Evolutionary conservation across 2,888 invertebrate species (phyloP).

Genomic region (Clanis bilineata): DNA sequence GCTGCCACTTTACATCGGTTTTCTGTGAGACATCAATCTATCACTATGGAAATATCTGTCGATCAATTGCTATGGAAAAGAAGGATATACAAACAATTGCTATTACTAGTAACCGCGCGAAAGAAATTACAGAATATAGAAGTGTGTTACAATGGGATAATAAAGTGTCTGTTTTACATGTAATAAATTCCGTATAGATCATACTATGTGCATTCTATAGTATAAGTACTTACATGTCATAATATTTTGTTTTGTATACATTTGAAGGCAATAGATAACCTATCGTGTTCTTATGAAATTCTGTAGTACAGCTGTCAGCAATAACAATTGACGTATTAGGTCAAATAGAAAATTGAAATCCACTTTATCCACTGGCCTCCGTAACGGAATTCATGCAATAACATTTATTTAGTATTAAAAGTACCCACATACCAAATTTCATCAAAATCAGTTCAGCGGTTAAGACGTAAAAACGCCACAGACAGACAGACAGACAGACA

Average conservation of each 20-base stretch:
- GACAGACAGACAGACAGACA: no score
- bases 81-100: no score
- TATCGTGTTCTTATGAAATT: constrained; percentile 17
- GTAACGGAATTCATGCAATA: no score
- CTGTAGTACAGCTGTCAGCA: constrained; percentile 3
- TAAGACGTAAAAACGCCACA: no score
- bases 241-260: constrained; percentile 15
- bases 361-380: not conserved
- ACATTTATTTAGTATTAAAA: no score
- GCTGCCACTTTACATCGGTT: no score
- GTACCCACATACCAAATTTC: no score
- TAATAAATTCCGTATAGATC: not conserved
- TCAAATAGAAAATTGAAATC: not conserved
- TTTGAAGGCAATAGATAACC: constrained; percentile 15
- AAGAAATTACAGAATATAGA: not conserved
- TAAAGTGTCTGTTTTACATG: not conserved
- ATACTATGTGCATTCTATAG: not conserved
- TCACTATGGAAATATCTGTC: no score
- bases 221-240: not conserved
- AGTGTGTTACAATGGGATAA: not conserved
- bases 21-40: no score
- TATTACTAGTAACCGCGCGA: no score
- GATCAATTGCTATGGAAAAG: no score
- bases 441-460: no score
- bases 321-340: constrained; percentile 16